A percentile compares a stretch with the other conserved stretches of the same genome.
These are phyloP conservation scores for Oophaga pumilio DNA, from an alignment of 2,113 vertebrate genomes.

Conservation along the genomic window DNA sequence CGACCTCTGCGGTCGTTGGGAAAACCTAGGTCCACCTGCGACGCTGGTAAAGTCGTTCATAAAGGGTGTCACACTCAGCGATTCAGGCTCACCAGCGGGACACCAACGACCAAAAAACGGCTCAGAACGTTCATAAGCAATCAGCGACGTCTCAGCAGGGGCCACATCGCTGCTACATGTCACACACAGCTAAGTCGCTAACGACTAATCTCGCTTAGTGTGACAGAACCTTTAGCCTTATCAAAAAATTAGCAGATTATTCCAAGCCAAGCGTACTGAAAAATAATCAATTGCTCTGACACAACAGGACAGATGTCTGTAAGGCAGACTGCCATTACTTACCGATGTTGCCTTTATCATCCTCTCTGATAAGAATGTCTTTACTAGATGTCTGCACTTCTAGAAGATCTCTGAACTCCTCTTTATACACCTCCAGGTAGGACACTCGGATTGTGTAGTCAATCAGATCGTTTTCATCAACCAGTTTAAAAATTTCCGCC, in stretches of 20 bases:
- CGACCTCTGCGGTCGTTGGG: too few species aligned
- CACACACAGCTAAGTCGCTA: too few species aligned
- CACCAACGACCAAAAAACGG: too few species aligned
- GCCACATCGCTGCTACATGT: too few species aligned
- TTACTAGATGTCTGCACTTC: conserved; percentile 93
- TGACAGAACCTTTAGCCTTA: too few species aligned
- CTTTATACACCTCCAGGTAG: conserved; percentile 96
- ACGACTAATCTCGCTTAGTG: too few species aligned
- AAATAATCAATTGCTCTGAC: not conserved
- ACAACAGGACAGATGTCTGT: not conserved
- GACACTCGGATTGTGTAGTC: conserved; percentile 91
- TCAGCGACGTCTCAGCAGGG: too few species aligned
- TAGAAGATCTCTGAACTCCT: conserved; percentile 93
- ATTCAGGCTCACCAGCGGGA: too few species aligned
- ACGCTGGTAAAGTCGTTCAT: too few species aligned
- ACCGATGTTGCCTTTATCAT: conserved; percentile 95
- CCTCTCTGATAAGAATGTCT: conserved; percentile 93
- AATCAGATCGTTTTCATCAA: conserved; percentile 90
- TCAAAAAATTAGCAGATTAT: not conserved
- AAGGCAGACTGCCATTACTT: conserved; percentile 41
- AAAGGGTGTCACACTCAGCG: too few species aligned
- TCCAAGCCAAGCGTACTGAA: not conserved
- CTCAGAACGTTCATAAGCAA: too few species aligned
- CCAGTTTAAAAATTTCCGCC: conserved; percentile 92
- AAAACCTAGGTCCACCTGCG: too few species aligned